These are phyloP conservation scores for Pelecanoides urinatrix DNA, from an alignment of 2,113 vertebrate species.

Conservation along the genomic window DNA sequence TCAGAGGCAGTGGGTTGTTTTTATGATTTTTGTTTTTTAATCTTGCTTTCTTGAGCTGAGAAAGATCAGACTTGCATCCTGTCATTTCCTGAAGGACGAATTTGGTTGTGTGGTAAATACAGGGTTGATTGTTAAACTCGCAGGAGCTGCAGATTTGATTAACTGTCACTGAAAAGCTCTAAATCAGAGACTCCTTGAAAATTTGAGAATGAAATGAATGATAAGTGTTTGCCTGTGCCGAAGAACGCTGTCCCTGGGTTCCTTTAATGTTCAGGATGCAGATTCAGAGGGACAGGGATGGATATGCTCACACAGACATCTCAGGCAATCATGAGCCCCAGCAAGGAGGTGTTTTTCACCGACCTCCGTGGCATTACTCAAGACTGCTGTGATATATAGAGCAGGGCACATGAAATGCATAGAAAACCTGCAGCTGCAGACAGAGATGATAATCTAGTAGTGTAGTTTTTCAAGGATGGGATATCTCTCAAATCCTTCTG, in stretches of 20 bases:
- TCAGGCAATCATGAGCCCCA: neutral
- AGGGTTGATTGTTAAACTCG: neutral
- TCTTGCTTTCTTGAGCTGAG: neutral
- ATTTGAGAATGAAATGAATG: neutral
- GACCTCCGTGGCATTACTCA: neutral
- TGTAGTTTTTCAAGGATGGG: neutral
- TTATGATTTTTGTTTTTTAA: neutral
- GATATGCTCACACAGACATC: neutral
- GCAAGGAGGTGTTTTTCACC: neutral
- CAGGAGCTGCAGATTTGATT: neutral
- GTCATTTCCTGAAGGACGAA: neutral
- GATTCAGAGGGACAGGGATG: neutral
- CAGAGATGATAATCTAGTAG: neutral
- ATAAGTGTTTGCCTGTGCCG: neutral
- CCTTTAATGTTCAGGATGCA: neutral
- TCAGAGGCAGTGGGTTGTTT: neutral
- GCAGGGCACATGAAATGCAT: neutral
- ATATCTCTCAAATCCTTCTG: neutral
- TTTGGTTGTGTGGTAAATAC: neutral
- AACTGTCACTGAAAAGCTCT: neutral
- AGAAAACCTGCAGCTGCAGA: neutral
- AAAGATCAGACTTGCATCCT: neutral
- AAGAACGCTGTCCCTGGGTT: neutral
- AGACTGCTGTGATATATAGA: neutral
- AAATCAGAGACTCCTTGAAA: neutral